These are phyloP conservation scores for Euzetes globulus DNA, from an alignment of 2,888 invertebrate species.

Conservation along the genomic window DNA sequence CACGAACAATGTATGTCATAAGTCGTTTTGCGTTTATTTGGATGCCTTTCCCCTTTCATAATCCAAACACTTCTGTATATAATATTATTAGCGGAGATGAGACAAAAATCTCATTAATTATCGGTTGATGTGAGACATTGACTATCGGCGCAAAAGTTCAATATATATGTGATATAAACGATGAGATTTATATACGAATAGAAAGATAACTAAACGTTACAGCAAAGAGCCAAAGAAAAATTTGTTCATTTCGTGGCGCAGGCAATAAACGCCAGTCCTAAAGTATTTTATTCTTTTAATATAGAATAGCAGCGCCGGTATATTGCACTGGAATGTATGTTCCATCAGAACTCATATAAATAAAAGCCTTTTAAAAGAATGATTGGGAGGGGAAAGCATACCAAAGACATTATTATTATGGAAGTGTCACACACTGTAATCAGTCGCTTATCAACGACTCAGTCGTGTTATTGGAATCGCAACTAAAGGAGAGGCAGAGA, in stretches of 20 bases:
- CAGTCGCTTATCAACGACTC: constrained; percentile 8
- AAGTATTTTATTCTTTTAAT: not conserved
- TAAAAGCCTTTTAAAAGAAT: constrained; percentile 26
- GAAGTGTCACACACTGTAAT: constrained; percentile 25
- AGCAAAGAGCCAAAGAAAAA: not conserved
- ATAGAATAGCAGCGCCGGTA: not conserved
- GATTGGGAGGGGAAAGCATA: constrained; percentile 14
- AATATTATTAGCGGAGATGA: not conserved
- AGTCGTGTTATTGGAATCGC: not conserved
- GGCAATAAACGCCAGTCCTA: not conserved
- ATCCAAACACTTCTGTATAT: not conserved
- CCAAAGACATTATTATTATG: constrained; percentile 23
- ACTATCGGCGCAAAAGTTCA: not conserved
- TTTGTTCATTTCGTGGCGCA: not conserved
- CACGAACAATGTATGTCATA: not conserved
- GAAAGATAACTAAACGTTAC: not conserved
- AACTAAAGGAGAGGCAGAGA: not conserved
- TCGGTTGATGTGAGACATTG: not conserved
- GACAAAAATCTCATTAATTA: constrained; percentile 20
- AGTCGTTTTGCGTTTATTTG: not conserved
- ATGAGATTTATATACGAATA: not conserved
- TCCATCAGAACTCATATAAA: constrained; percentile 4
- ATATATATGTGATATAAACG: constrained; percentile 5
- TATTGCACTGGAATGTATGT: not conserved
- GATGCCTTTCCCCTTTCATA: not conserved